Evolutionary conservation across 2,797 vertebrate species (phyloP).

Genomic region (Hemibagrus guttatus): DNA sequence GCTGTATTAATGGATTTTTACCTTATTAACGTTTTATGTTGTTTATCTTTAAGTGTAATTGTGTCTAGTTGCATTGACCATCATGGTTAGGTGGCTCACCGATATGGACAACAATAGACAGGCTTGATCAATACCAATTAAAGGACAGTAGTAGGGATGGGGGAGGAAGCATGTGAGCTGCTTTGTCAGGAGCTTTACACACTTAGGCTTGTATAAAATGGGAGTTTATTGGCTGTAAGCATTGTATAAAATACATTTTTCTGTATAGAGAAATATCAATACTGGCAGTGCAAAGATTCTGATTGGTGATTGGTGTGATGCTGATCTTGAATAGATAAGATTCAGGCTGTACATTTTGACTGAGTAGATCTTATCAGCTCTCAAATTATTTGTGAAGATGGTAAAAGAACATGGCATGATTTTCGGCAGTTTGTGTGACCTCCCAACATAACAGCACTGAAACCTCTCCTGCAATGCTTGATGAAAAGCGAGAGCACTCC

Average conservation of each 20-base stretch:
- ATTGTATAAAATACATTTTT: neutral
- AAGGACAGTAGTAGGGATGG: conserved; percentile 24
- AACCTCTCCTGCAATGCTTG: neutral
- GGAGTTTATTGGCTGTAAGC: neutral
- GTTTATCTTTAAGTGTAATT: neutral
- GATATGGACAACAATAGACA: conserved; percentile 34
- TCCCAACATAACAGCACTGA: neutral
- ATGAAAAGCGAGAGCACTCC: neutral
- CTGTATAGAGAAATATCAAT: neutral
- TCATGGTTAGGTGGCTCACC: conserved; percentile 18
- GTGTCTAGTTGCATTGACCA: conserved; percentile 19
- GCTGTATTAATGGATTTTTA: neutral
- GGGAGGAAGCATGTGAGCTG: neutral
- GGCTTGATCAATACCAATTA: conserved; percentile 46
- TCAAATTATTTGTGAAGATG: neutral
- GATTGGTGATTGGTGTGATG: neutral
- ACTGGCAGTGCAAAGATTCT: neutral
- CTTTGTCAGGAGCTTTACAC: neutral
- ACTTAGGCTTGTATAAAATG: neutral
- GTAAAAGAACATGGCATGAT: neutral
- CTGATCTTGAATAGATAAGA: no score
- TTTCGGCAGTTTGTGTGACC: neutral
- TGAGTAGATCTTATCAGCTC: neutral
- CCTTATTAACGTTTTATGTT: neutral
- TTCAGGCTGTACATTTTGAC: neutral